Conservation (phyloP, 1,140 invertebrate genomes). For the Papilio polyxenes region DNA sequence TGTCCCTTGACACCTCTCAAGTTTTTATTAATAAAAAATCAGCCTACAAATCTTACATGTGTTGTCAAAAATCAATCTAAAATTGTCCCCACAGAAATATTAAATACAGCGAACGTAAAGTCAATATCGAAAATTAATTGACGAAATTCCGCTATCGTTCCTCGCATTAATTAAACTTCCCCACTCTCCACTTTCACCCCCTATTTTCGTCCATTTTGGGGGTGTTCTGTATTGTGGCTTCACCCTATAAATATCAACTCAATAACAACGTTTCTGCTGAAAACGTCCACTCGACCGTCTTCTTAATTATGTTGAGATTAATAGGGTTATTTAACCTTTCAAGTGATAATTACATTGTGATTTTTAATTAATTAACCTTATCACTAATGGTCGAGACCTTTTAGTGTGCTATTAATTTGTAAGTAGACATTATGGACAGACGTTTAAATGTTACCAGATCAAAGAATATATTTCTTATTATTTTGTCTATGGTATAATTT, state of each 20-base stretch:
- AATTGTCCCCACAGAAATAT: neutral
- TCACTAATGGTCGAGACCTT: neutral
- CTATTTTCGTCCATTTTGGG: neutral
- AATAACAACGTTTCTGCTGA: neutral
- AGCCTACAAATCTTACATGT: neutral
- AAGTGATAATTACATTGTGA: neutral
- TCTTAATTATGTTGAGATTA: neutral
- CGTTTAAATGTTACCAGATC: too few relatives aligned
- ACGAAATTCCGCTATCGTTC: constrained; percentile 5
- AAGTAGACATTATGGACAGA: too few relatives aligned
- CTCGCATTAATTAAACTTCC: neutral
- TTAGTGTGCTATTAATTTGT: neutral
- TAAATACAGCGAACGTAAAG: neutral
- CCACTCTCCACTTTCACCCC: neutral
- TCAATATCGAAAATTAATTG: constrained; percentile 22
- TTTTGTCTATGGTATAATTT: too few relatives aligned
- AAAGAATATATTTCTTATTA: too few relatives aligned
- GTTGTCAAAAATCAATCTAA: neutral
- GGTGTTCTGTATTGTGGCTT: neutral
- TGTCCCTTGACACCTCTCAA: too few relatives aligned
- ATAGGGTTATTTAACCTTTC: neutral
- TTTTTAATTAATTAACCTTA: neutral
- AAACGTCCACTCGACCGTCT: neutral
- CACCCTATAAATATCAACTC: constrained; percentile 17
- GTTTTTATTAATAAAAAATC: too few relatives aligned